Percentiles rank a stretch among this genome's conserved stretches.
phyloP scores from a whole-genome alignment of 2,797 vertebrate species.

The Poecile montanus region DNA sequence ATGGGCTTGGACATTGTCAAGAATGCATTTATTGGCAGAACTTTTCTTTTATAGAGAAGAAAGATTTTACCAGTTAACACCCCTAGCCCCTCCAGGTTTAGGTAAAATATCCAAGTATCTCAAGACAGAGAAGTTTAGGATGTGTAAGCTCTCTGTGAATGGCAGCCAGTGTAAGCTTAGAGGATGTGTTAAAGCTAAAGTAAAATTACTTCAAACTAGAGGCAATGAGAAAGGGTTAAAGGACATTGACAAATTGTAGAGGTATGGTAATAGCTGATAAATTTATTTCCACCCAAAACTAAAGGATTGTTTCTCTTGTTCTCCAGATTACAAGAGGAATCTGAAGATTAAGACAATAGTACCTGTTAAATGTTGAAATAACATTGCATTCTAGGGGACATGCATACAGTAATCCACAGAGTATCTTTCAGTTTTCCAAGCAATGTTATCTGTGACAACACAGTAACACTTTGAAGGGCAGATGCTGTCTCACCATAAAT shows the following conservation, averaged over 20 bases:
- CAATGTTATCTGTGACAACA: background rate
- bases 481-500: background rate
- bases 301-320: background rate
- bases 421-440: background rate
- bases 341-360: background rate
- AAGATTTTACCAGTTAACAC: background rate
- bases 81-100: background rate
- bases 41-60: background rate
- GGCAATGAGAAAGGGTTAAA: background rate
- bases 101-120: background rate
- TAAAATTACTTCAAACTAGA: background rate
- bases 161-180: background rate
- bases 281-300: background rate
- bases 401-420: background rate
- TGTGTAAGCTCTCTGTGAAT: background rate
- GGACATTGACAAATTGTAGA: background rate
- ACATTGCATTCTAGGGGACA: background rate
- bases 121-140: background rate
- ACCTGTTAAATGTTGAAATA: background rate
- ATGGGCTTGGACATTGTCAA: background rate
- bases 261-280: background rate
- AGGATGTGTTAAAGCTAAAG: background rate
- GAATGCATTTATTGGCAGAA: background rate
- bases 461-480: background rate
- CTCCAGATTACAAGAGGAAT: background rate